Base-by-base conservation (phyloP, 2,113 vertebrate genomes). In the Lampris incognitus region DNA sequence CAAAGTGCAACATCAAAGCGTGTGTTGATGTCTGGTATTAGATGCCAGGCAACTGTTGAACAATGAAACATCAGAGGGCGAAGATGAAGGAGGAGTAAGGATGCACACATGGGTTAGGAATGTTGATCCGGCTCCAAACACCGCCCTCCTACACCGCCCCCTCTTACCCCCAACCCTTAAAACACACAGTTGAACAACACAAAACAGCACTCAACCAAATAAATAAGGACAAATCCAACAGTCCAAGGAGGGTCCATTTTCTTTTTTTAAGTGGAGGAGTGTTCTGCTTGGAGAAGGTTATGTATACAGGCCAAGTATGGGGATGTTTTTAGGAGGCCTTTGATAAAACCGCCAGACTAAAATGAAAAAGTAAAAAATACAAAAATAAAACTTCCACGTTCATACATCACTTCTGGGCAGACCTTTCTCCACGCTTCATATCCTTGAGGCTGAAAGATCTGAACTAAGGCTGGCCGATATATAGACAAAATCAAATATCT, bases 1-100 rank as follows among this genome's bases (percentile, higher is more conserved):
- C 88, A 86, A 85, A 91, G 87, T 91, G 92, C 86, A 85, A 92
- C 92, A 95, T 94, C 93, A 94, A 96, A 95, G 92, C 61, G 76
- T 9, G 82, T 54, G 82, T 85, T 41, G 9, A 9, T 83, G 1
- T 72, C 91, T 92, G 1, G 0, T 79, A 91, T 91, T 82, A 90
- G 85, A 89, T 77, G 91, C 91, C 93, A 91, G 94, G 87, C 88
- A 91, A 94, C 87, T 89, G 92, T 86, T 91, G 88, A 95, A 94
- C 90, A 94, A 92, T 2, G 74, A 91, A 79, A 91, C 82, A 88
- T 85, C 64, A 86, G 79, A 82, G 61, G 86, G 68, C 78, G 8
- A 50, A 93, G 83, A 93, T 89, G 94, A 94, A 94, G 87, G 92
- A 93, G 86, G 90, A 93, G 77, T 74, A 88, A 83, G 82, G 77